Percentiles rank a stretch among this genome's conserved stretches.
Evolutionary conservation across 2,113 vertebrate species (phyloP).

Genomic region (Vireo altiloquus): DNA sequence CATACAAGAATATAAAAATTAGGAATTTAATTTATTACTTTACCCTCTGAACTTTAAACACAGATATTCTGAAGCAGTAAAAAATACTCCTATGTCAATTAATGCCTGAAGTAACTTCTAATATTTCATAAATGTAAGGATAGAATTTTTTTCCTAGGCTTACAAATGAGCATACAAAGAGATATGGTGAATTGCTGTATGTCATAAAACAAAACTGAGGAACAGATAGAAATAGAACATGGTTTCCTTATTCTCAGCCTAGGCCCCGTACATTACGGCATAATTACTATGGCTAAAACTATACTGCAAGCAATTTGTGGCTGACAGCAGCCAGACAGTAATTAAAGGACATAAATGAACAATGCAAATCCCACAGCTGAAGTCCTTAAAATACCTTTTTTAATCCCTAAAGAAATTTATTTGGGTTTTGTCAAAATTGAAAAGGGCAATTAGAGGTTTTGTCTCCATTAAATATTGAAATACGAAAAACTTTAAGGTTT

Average conservation of each 20-base stretch:
- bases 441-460: neutral
- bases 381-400: neutral
- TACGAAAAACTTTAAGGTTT: neutral
- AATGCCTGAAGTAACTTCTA: neutral
- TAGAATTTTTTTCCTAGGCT: neutral
- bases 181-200: neutral
- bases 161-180: neutral
- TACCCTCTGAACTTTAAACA: neutral
- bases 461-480: neutral
- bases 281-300: neutral
- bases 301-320: neutral
- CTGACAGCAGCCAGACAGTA: neutral
- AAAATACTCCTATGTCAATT: neutral
- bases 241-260: neutral
- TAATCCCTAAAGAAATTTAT: neutral
- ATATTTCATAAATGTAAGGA: neutral
- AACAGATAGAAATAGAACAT: neutral
- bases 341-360: slow-evolving; percentile 37
- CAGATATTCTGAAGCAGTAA: neutral
- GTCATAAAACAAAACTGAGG: neutral
- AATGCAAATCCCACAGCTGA: neutral
- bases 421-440: neutral
- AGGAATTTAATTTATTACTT: neutral
- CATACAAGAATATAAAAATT: neutral
- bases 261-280: neutral